Evolutionary conservation across 2,797 vertebrate genomes (phyloP), one percentile per base, ranked within the genome.

Genomic region (Lepus oiostolus): DNA sequence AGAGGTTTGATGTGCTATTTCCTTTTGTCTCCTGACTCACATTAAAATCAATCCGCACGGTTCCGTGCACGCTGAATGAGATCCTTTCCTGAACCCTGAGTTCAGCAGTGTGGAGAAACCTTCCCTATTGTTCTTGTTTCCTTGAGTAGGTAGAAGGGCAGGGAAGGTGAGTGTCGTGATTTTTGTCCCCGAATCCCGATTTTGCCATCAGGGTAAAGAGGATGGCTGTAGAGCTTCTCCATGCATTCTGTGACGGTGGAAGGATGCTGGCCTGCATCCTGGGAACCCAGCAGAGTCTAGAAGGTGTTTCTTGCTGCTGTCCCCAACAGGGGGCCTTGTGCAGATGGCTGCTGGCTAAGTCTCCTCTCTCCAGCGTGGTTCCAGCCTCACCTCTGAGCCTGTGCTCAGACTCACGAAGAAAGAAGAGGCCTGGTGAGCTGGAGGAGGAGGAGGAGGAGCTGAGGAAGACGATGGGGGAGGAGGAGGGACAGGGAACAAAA

Each of bases 131-230:
- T 8, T 32, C 47, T 38, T 22, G 26, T 10, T 17, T 63, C 38
- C 21, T 17, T 79, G 14, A 16, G 65, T 8, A 35, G 22, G 14
- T 12, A 11, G 12, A 32, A 24, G 42, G 68, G 30, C 7, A 62
- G 35, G 16, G 16, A 4, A 10, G 19, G 12, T 1, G 26, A 17
- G 5, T 14, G 7, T 32, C 42, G 1, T 1, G 11, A 26, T 7
- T 28, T n/a, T 90, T 71, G 58, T 30, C 38, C 19, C 13, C 19
- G 47, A 32, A 24, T 14, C n/a, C 75, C 38, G n/a, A 35, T 79
- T 79, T 72, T 22, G 22, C 82, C 11, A n/a, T 7, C 58, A 68
- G 42, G 32, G 67, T 82, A 77, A n/a, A 3, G 6, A 68, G 32
- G 13, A 26, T 26, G 24, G 12, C 10, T 28, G 17, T 3, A 35